These are phyloP conservation scores for Babyrousa celebensis DNA, from an alignment of 2,797 vertebrate species.

Conservation along the genomic window DNA sequence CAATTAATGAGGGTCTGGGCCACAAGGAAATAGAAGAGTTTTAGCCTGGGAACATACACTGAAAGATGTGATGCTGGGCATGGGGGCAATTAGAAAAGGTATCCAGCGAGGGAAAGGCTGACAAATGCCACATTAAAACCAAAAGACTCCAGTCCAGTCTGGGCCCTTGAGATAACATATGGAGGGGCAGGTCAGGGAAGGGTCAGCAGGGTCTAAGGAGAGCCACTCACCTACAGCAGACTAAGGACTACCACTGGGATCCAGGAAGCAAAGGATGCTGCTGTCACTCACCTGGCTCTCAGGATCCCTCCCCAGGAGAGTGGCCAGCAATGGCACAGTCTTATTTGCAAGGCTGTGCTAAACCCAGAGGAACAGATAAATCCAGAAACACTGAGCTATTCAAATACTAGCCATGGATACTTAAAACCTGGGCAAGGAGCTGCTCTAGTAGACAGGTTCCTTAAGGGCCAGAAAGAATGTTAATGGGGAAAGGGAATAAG, in stretches of 20 bases:
- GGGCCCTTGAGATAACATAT: background rate
- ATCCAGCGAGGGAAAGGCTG: background rate
- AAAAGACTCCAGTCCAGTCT: background rate
- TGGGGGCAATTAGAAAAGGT: conserved; percentile 5
- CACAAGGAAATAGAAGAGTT: conserved; percentile 41
- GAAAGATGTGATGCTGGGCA: conserved; percentile 1
- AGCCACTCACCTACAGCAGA: background rate
- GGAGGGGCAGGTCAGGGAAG: rapidly evolving
- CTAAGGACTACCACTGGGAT: background rate
- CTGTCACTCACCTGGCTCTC: background rate
- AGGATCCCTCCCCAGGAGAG: background rate
- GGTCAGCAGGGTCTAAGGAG: background rate
- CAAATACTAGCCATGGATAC: background rate
- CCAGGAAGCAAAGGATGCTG: background rate
- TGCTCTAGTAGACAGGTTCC: background rate
- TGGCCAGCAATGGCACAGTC: background rate
- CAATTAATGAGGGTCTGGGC: conserved; percentile 23
- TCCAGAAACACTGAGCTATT: conserved; percentile 13
- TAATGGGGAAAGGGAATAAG: background rate
- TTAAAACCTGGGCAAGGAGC: conserved; percentile 8
- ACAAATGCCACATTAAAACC: conserved; percentile 54
- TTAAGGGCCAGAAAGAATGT: conserved; percentile 8
- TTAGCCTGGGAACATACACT: conserved; percentile 21
- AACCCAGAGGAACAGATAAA: conserved; percentile 24
- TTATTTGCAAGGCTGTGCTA: conserved; percentile 29